These are phyloP conservation scores for Rallus crepitans DNA, from an alignment of 2,797 vertebrate genomes.

Conservation along the genomic window DNA sequence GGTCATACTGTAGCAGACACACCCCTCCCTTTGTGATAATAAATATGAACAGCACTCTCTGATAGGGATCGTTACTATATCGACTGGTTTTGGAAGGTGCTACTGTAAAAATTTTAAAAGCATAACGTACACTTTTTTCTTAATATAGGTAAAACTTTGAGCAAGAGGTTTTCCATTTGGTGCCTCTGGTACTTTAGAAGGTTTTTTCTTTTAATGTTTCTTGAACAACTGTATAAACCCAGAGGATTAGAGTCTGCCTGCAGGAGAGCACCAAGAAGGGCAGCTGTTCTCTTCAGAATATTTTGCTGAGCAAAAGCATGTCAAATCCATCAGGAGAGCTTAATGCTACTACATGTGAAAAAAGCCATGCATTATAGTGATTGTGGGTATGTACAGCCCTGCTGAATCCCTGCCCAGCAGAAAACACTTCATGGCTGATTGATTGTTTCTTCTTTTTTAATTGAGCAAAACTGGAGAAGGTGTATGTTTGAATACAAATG, in stretches of 20 bases:
- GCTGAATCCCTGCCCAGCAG: constrained; percentile 28
- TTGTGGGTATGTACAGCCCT: neutral
- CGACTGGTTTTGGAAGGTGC: neutral
- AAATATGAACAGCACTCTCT: neutral
- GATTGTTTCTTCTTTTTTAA: neutral
- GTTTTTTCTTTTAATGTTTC: constrained; percentile 40
- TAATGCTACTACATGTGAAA: constrained; percentile 16
- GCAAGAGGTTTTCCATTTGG: neutral
- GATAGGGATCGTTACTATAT: neutral
- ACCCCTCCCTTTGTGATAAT: constrained; percentile 18
- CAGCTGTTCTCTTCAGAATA: constrained; percentile 58
- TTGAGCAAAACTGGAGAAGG: neutral
- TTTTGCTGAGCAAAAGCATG: constrained; percentile 34
- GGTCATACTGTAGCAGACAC: constrained; percentile 33
- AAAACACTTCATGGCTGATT: neutral
- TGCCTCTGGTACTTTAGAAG: constrained; percentile 21
- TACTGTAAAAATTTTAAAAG: neutral
- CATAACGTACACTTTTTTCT: neutral
- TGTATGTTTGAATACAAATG: neutral
- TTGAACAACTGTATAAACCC: constrained; percentile 67
- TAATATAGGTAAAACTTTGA: neutral
- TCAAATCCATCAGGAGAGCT: constrained; percentile 15
- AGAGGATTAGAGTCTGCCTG: constrained; percentile 46
- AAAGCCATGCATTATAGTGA: neutral
- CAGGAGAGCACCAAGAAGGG: constrained; percentile 29